Conservation (phyloP, 2,113 vertebrate genomes). For the Opisthocomus hoazin region DNA sequence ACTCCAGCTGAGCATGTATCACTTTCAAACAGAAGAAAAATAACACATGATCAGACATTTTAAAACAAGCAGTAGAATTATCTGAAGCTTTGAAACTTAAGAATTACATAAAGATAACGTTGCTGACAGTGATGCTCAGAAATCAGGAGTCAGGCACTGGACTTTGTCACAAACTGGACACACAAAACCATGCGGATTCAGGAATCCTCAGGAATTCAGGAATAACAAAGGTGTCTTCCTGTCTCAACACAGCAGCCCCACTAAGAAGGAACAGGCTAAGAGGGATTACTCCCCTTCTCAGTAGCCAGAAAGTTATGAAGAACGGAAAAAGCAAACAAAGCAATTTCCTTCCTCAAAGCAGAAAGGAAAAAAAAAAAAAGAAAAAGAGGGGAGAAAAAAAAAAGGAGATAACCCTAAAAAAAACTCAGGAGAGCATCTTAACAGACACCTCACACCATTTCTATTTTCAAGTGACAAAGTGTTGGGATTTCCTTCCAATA, state of each 20-base stretch:
- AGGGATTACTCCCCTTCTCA: neutral
- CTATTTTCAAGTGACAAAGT: neutral
- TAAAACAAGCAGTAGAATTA: neutral
- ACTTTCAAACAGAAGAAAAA: neutral
- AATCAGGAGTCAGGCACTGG: neutral
- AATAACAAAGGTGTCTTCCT: neutral
- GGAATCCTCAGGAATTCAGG: neutral
- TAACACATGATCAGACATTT: neutral
- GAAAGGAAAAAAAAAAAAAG: too few species aligned
- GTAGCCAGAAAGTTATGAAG: neutral
- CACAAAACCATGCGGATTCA: neutral
- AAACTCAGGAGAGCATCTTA: neutral
- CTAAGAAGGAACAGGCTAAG: neutral
- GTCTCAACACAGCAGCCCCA: neutral
- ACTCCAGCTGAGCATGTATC: neutral
- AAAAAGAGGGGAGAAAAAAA: too few species aligned
- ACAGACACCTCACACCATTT: neutral
- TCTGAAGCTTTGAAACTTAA: neutral
- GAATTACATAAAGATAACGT: neutral
- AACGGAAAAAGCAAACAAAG: neutral
- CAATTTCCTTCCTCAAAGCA: neutral
- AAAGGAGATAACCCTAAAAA: neutral
- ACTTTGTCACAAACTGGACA: neutral
- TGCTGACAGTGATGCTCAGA: neutral
- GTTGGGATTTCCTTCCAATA: neutral